Evolutionary conservation across 2,113 vertebrate genomes (phyloP), one percentile per base, ranked within the genome.

Genomic region (Alces alces): DNA sequence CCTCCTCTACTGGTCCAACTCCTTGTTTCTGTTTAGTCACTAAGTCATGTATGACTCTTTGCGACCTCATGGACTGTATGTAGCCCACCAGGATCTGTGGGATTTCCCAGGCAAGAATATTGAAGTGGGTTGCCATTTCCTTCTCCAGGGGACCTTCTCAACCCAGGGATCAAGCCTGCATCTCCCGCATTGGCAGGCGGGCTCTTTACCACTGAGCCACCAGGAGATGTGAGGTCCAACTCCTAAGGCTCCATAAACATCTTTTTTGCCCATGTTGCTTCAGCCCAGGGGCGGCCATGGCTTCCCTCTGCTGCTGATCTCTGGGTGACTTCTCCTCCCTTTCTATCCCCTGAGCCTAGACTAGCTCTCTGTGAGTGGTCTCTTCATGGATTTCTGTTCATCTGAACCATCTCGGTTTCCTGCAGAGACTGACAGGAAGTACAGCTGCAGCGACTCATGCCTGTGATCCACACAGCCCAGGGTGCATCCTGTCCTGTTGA

Each of bases 21-120:
- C n/a, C n/a, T 39, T 13, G n/a, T 70, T 70, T 70, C 12, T 23
- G n/a, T 39, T 36, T 23, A 23, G 19, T 70, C 66, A 23, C 21
- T 23, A 12, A 36, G 9, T 70, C n/a, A 12, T 70, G 66, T 39
- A 10, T 0, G 0, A 70, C n/a, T 54, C 11, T 39, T 39, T 39
- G 36, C 2, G 0, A 73, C 66, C 2, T 0, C 10, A 12, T 73
- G n/a, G n/a, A 21, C 66, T 73, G 10, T 39, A 39, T 39, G n/a
- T 73, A 39, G 19, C 36, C n/a, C n/a, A 73, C 66, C 17, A 39
- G 66, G 66, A 39, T 73, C n/a, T 73, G 66, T 73, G 66, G 66
- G 66, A 23, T 73, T 73, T 73, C 19, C 66, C 66, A 73, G 66
- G 36, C n/a, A 23, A 73, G 66, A 73, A 39, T 39, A 23, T 21